These are phyloP conservation scores for Drosophila kambysellisi DNA, from an alignment of 2,888 invertebrate species.

Conservation along the genomic window DNA sequence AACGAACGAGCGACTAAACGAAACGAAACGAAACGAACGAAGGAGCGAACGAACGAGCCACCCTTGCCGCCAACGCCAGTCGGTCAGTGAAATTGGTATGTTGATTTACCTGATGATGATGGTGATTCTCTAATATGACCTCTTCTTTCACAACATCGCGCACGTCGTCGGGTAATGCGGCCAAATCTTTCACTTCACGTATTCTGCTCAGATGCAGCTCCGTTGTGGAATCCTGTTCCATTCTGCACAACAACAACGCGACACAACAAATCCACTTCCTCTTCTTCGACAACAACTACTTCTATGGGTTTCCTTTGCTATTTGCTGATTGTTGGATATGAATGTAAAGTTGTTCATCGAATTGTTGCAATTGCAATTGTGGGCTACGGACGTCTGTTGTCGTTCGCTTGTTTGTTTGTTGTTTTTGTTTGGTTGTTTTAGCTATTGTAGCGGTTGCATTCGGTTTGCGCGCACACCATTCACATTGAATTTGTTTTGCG, in stretches of 20 bases:
- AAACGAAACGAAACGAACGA: conserved; percentile 40
- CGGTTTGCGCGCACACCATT: conserved; percentile 64
- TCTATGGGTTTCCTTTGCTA: conserved; percentile 39
- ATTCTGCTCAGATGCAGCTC: conserved; percentile 83
- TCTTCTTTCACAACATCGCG: conserved; percentile 83
- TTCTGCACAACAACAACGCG: conserved; percentile 67
- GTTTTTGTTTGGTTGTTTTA: conserved; percentile 40
- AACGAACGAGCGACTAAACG: conserved; percentile 28
- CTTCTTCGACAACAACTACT: conserved; percentile 47
- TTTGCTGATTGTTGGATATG: conserved; percentile 48
- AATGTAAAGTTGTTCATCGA: conserved; percentile 64
- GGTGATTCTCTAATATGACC: conserved; percentile 82
- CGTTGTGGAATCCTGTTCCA: conserved; percentile 83
- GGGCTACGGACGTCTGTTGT: conserved; percentile 57
- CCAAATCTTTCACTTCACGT: conserved; percentile 81
- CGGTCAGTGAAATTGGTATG: conserved; percentile 40
- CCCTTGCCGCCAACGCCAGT: conserved; percentile 61
- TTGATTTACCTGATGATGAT: conserved; percentile 73
- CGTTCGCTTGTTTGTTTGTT: conserved; percentile 33
- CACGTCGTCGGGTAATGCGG: conserved; percentile 79
- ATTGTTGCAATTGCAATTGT: conserved; percentile 75
- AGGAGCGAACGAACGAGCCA: conserved; percentile 35
- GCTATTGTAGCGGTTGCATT: conserved; percentile 55
- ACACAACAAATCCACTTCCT: conserved; percentile 54
- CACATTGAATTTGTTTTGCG: conserved; percentile 50